Evolutionary conservation across 2,888 invertebrate species (phyloP).

Genomic region (Lithophane semibrunnea): DNA sequence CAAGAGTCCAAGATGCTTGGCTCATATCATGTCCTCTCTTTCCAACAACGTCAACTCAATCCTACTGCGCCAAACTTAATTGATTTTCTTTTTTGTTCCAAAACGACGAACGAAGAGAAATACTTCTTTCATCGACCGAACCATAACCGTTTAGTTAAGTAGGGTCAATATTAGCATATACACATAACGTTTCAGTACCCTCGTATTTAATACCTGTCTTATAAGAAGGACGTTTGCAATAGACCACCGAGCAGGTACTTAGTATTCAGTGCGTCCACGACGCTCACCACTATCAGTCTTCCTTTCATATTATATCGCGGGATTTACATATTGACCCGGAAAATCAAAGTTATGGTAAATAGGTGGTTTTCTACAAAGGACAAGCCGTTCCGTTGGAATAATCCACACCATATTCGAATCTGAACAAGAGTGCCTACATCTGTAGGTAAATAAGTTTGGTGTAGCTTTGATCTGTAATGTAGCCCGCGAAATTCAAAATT

Average conservation of each 20-base stretch:
- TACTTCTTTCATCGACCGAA: constrained; percentile 10
- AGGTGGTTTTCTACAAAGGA: constrained; percentile 15
- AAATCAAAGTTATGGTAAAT: constrained; percentile 38
- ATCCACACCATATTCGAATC: not conserved
- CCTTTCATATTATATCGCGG: constrained; percentile 49
- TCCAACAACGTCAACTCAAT: not conserved
- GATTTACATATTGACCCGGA: constrained; percentile 57
- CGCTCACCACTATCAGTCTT: constrained; percentile 39
- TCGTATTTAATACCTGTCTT: constrained; percentile 49
- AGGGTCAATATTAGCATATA: constrained; percentile 47
- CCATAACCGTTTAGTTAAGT: constrained; percentile 16
- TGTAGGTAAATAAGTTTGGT: not conserved
- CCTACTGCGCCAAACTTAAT: not conserved
- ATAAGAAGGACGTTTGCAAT: constrained; percentile 42
- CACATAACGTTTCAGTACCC: constrained; percentile 26
- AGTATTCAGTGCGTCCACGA: constrained; percentile 50
- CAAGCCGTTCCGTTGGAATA: not conserved
- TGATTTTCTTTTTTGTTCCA: not conserved
- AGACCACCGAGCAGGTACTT: constrained; percentile 39
- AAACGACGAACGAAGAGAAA: constrained; percentile 1
- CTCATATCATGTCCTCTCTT: not conserved
- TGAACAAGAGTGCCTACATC: too few relatives aligned
- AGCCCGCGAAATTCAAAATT: too few relatives aligned
- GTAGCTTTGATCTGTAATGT: not conserved
- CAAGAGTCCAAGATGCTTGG: not conserved